A percentile compares a stretch with the other conserved stretches of the same genome.
Conservation (phyloP, 2,113 vertebrate genomes). For the Passer montanus region DNA sequence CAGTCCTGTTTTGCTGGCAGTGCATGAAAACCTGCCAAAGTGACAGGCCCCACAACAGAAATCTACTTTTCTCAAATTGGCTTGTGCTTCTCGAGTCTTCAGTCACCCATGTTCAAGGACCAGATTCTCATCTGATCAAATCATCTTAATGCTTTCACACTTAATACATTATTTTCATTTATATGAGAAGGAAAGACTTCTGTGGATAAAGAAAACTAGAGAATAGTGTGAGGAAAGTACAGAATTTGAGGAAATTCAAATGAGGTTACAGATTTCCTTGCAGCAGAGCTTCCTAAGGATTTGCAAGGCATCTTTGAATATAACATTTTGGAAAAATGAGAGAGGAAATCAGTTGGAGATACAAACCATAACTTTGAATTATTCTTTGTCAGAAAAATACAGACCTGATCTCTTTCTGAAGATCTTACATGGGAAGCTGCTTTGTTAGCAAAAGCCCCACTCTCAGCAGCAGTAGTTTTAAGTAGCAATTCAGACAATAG, state of each 20-base stretch:
- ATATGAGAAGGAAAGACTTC: background rate
- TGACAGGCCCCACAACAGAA: background rate
- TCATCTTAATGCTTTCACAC: background rate
- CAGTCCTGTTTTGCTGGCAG: background rate
- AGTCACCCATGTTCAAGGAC: background rate
- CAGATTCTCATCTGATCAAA: background rate
- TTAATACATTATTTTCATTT: background rate
- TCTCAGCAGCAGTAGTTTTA: background rate
- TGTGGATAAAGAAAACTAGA: background rate
- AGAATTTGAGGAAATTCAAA: background rate
- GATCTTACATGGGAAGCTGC: background rate
- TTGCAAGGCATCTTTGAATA: background rate
- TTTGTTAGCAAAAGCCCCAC: background rate
- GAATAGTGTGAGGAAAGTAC: accelerated
- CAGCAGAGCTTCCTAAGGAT: background rate
- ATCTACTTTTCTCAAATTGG: background rate
- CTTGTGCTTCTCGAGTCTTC: background rate
- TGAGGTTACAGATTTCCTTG: background rate
- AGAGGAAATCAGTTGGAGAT: background rate
- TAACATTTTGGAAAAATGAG: background rate
- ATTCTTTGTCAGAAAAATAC: background rate
- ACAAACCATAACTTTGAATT: background rate
- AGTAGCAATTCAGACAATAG: background rate
- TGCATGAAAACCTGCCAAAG: background rate
- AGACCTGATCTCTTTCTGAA: background rate